These are phyloP conservation scores for Anoplius nigerrimus DNA, from an alignment of 2,888 invertebrate species.

Conservation along the genomic window DNA sequence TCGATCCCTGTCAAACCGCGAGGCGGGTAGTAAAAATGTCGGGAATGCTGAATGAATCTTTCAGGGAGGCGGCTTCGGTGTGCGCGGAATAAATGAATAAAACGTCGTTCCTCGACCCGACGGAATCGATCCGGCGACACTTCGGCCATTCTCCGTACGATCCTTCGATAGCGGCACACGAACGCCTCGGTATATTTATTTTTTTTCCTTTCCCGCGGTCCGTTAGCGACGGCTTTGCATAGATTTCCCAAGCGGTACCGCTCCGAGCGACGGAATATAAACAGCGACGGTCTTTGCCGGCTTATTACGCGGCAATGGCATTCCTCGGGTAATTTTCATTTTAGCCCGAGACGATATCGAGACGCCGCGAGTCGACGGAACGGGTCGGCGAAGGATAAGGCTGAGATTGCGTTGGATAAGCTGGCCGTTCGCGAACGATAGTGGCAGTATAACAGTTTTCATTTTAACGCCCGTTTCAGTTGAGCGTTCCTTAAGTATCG, in stretches of 20 bases:
- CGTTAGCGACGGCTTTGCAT: neutral
- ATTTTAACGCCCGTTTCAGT: no score
- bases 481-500: no score
- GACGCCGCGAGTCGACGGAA: no score
- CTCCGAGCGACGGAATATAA: neutral
- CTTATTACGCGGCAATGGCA: no score
- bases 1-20: slow-evolving; percentile 16
- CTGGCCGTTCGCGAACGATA: no score
- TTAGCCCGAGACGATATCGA: no score
- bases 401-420: no score
- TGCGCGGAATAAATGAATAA: slow-evolving; percentile 56
- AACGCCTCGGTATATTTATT: neutral
- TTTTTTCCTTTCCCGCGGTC: neutral
- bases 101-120: slow-evolving; percentile 25
- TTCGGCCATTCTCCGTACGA: neutral
- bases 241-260: no score
- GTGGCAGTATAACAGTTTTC: no score
- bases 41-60: slow-evolving; percentile 63
- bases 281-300: neutral
- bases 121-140: slow-evolving; percentile 35
- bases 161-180: neutral
- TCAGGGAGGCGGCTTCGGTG: slow-evolving; percentile 52
- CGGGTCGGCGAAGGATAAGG: no score
- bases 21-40: slow-evolving; percentile 44
- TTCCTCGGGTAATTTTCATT: no score